These are phyloP conservation scores for Burhinus oedicnemus DNA, from an alignment of 2,113 vertebrate species.

Conservation along the genomic window DNA sequence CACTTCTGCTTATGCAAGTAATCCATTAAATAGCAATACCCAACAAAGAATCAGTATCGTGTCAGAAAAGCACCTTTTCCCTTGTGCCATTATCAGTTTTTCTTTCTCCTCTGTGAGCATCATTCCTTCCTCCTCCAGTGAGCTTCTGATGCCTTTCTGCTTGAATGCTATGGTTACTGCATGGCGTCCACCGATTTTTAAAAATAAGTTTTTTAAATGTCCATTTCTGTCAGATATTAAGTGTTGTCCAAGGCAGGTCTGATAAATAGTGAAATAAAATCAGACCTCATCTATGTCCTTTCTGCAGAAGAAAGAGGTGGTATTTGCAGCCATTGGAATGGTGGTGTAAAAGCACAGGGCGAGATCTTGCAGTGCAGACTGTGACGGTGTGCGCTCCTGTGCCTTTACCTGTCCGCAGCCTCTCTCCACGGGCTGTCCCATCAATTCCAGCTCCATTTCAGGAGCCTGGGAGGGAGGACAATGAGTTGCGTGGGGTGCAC, in stretches of 20 bases:
- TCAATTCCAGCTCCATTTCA: not conserved
- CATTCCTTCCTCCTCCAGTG: not conserved
- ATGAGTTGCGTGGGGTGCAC: not conserved
- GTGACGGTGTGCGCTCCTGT: rapidly evolving
- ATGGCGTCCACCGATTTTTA: not conserved
- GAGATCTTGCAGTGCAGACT: not conserved
- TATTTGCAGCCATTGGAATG: not conserved
- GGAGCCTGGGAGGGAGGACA: not conserved
- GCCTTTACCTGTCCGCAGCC: not conserved
- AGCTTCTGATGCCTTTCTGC: not conserved
- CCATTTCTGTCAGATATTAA: not conserved
- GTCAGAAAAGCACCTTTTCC: not conserved
- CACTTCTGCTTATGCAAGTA: not conserved
- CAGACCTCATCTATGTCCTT: not conserved
- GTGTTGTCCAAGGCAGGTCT: not conserved
- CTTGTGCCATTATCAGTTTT: not conserved
- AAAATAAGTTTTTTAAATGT: not conserved
- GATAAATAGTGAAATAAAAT: not conserved
- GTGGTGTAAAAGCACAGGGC: not conserved
- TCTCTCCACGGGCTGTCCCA: not conserved
- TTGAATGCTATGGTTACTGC: not conserved
- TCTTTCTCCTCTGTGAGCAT: not conserved
- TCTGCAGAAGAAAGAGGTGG: not conserved
- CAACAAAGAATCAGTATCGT: not conserved
- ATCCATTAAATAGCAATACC: not conserved